Base-by-base conservation (phyloP, 2,797 vertebrate species). In the Cossypha heuglini region DNA sequence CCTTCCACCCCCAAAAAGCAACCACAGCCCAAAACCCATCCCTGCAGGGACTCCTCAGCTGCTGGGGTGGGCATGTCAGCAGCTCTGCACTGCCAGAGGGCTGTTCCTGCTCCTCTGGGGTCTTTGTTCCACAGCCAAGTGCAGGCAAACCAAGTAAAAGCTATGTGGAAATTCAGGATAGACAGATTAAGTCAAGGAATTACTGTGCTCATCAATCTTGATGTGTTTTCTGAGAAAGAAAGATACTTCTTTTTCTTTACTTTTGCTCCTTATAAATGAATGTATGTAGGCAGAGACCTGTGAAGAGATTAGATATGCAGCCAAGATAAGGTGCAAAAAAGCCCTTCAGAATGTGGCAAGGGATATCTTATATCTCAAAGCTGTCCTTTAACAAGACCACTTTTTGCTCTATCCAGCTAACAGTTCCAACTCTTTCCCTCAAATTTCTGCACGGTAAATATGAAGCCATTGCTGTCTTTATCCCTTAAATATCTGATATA, bases 101-200 rank as follows among this genome's bases (percentile, higher is more conserved):
- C 33, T 72, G 25, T 13, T 78, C 42, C 66, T 51, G 3, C 58
- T 6, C 37, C 18, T 55, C 31, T 28, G 0, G 46, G 33, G 52
- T 48, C 63, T 67, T 73, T 69, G 25, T 28, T n/a, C 26, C 80
- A 57, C 82, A 24, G 57, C 7, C 26, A 74, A 63, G 38, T 15
- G 57, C n/a, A 35, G 33, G 24, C 10, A 63, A 67, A 55, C 0
- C 1, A 52, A 31, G 28, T 24, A 74, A 76, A 92, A 92, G 62
- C 45, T 24, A 51, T 77, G 64, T 31, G 24, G 61, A 81, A 83
- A 51, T 75, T 74, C 85, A 86, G 69, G 79, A 91, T 88, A 81
- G 59, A 11, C n/a, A 66, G 43, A 72, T 51, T 28, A 64, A 64
- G 28, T 26, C 45, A 38, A 55, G 9, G 42, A 84, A 58, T 40